Evolutionary conservation across 2,797 vertebrate genomes (phyloP).

Genomic region (Enteromius trimaculatus): DNA sequence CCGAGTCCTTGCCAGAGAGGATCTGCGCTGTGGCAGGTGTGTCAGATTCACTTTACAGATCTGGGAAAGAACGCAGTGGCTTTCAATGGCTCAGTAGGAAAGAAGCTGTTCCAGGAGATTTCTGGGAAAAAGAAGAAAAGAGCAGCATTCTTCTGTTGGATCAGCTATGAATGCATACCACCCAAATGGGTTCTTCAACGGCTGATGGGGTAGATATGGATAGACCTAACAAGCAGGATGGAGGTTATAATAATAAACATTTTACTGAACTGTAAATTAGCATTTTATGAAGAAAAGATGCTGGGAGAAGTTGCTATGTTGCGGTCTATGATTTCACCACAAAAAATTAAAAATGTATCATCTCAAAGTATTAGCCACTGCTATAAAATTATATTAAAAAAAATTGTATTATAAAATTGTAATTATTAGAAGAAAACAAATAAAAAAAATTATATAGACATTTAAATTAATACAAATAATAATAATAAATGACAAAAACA

Average conservation of each 20-base stretch:
- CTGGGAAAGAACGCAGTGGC: background rate
- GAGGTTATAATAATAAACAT: background rate
- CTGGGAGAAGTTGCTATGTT: too few relatives aligned
- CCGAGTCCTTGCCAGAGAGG: background rate
- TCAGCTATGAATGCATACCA: background rate
- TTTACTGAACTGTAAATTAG: background rate
- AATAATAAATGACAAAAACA: background rate
- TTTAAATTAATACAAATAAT: background rate
- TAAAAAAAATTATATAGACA: background rate
- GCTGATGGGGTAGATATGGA: background rate
- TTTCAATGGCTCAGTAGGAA: constrained; percentile 12
- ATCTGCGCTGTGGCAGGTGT: background rate
- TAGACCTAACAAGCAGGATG: background rate
- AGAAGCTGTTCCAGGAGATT: background rate
- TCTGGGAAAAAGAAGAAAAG: constrained; percentile 11
- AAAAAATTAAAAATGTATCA: background rate
- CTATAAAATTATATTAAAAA: background rate
- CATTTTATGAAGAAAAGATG: background rate
- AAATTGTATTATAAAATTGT: background rate
- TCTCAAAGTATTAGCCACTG: background rate
- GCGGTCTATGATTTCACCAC: too few relatives aligned
- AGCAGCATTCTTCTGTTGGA: background rate
- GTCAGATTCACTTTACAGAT: constrained; percentile 1
- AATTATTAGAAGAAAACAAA: too few relatives aligned
- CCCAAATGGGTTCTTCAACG: background rate